Percentiles rank a stretch among this genome's conserved stretches.
Evolutionary conservation across 2,113 vertebrate species (phyloP).

Genomic region (Holacanthus passer): DNA sequence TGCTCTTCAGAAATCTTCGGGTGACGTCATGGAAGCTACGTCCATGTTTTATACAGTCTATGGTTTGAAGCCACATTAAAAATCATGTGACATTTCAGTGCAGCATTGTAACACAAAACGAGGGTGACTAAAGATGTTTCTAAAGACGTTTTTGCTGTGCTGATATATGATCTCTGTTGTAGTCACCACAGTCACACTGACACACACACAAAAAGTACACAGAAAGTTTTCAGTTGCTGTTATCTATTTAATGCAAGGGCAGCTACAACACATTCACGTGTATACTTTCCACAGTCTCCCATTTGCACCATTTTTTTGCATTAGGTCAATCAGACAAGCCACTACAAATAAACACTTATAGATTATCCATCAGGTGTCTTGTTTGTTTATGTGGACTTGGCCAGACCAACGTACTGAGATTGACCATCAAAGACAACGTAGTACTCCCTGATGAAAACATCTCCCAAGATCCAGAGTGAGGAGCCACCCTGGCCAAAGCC

Average conservation of each 20-base stretch:
- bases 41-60: too few species aligned
- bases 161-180: background rate
- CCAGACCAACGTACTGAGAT: slow-evolving; percentile 75
- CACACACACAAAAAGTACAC: background rate
- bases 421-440: slow-evolving; percentile 73
- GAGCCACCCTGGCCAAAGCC: slow-evolving; percentile 71
- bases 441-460: slow-evolving; percentile 82
- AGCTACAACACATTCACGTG: background rate
- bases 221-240: slow-evolving; percentile 9
- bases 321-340: too few species aligned
- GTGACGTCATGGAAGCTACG: too few species aligned
- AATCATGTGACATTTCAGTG: slow-evolving; percentile 70
- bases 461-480: slow-evolving; percentile 81
- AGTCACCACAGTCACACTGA: slow-evolving; percentile 13
- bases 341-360: background rate
- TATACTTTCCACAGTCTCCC: slow-evolving; percentile 15
- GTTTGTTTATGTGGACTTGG: slow-evolving; percentile 71
- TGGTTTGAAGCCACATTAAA: too few species aligned
- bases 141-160: slow-evolving; percentile 11
- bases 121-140: background rate
- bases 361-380: background rate
- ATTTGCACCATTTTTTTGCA: too few species aligned
- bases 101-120: slow-evolving; percentile 8
- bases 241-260: slow-evolving; percentile 44
- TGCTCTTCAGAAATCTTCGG: too few species aligned